A percentile compares a stretch with the other conserved stretches of the same genome.
Conservation (phyloP, 1,140 invertebrate species). For the Zophobas atratus region DNA sequence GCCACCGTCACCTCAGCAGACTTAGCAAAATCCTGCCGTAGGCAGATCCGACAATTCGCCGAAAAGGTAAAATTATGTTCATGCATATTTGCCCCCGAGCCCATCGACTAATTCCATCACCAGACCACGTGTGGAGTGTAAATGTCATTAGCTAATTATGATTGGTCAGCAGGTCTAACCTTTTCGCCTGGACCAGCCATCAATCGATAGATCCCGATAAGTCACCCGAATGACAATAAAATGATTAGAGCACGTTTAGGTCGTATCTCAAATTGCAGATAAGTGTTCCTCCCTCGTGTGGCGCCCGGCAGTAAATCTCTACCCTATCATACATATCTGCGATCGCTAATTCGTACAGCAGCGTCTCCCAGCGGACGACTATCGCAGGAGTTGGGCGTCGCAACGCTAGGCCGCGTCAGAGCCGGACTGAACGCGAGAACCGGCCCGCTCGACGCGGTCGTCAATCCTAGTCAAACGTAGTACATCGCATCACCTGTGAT, state of each 20-base stretch:
- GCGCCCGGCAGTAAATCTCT: conserved; percentile 37
- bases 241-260: conserved; percentile 31
- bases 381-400: conserved; percentile 43
- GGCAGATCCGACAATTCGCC: too few species aligned
- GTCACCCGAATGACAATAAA: conserved; percentile 1
- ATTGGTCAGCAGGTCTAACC: conserved; percentile 6
- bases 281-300: conserved; percentile 31
- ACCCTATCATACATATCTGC: conserved; percentile 49
- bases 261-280: conserved; percentile 43
- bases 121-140: neutral
- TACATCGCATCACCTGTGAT: too few species aligned
- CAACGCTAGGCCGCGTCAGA: conserved; percentile 41
- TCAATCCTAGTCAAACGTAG: too few species aligned
- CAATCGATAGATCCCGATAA: neutral
- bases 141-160: conserved; percentile 8
- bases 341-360: conserved; percentile 42
- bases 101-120: too few species aligned
- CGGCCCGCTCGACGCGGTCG: too few species aligned
- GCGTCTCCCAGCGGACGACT: conserved; percentile 23
- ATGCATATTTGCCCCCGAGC: neutral
- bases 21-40: too few species aligned
- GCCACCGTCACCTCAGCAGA: too few species aligned
- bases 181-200: neutral
- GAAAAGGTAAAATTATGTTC: neutral
- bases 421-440: too few species aligned